phyloP scores from a whole-genome alignment of 2,797 vertebrate genomes.

The Limnodromus scolopaceus region DNA sequence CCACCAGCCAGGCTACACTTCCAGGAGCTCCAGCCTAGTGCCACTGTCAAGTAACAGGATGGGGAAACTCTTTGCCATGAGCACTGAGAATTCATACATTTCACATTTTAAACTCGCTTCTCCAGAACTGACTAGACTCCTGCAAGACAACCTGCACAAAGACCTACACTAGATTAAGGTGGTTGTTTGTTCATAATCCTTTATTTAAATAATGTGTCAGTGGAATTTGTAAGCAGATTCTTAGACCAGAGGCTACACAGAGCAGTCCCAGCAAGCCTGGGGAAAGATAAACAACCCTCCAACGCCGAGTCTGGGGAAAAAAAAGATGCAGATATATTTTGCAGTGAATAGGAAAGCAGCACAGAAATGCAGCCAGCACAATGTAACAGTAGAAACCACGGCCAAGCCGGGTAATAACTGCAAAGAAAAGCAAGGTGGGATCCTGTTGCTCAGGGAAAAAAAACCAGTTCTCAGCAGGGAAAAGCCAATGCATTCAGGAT shows the following conservation, averaged over 20 bases:
- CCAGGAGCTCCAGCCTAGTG: background rate
- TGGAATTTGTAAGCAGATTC: background rate
- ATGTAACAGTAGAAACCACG: background rate
- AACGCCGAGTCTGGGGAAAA: background rate
- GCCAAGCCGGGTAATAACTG: background rate
- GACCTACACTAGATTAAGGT: background rate
- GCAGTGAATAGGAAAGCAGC: background rate
- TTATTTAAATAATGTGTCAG: background rate
- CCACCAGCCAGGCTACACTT: background rate
- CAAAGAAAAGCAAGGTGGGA: background rate
- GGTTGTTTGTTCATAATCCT: background rate
- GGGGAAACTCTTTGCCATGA: background rate
- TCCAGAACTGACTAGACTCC: background rate
- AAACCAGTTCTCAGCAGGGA: constrained; percentile 18
- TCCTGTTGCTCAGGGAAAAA: constrained; percentile 32
- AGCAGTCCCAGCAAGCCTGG: background rate
- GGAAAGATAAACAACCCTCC: background rate
- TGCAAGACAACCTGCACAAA: background rate
- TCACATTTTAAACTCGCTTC: background rate
- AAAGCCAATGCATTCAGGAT: constrained; percentile 19
- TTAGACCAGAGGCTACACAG: background rate
- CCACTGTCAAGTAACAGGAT: background rate
- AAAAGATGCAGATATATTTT: background rate
- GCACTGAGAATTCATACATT: background rate
- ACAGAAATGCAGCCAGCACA: background rate